Conservation (phyloP, 2,797 vertebrate species). For the Octomys mimax region DNA sequence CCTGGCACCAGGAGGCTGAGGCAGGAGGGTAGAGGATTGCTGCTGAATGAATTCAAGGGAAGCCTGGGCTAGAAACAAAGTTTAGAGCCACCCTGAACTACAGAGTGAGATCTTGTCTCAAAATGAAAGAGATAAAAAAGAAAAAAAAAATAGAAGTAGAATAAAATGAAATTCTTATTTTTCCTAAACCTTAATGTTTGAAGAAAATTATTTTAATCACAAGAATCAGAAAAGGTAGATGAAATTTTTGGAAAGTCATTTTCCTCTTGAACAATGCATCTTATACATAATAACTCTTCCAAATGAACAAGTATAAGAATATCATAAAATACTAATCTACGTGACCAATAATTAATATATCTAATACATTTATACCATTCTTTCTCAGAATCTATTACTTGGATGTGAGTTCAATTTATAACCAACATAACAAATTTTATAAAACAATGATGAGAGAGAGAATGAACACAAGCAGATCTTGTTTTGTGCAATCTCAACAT, state of each 20-base stretch:
- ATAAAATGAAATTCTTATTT: not conserved
- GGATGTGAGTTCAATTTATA: not conserved
- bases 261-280: not conserved
- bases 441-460: not conserved
- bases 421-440: not conserved
- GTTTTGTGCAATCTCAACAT: not conserved
- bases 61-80: no score
- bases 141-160: not conserved
- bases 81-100: no score
- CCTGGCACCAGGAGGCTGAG: no score
- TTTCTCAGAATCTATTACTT: not conserved
- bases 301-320: not conserved
- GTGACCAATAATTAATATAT: not conserved
- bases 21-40: no score
- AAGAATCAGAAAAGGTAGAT: not conserved
- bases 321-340: not conserved
- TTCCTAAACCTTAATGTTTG: not conserved
- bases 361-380: not conserved
- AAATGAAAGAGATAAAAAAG: not conserved
- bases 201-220: conserved; percentile 51
- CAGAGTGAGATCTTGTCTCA: no score
- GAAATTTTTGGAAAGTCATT: not conserved
- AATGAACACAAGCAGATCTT: not conserved
- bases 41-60: no score
- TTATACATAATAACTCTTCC: conserved; percentile 25